Percentiles rank a stretch among this genome's conserved stretches.
Evolutionary conservation across 2,888 invertebrate species (phyloP).

Genomic region (Protonemura montana): DNA sequence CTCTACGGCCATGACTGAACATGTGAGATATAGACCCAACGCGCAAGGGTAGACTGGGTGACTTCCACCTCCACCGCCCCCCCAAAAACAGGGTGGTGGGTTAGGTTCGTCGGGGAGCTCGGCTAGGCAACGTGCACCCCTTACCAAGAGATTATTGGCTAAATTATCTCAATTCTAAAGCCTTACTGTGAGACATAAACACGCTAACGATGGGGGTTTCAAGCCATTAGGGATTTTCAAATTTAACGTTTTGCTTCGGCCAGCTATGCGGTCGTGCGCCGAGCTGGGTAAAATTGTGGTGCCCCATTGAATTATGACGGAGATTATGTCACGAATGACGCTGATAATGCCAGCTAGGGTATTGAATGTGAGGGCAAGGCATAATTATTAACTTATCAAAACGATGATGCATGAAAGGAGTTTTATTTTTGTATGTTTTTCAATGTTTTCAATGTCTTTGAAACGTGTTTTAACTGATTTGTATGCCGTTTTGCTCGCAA

Average conservation of each 20-base stretch:
- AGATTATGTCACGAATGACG: background rate
- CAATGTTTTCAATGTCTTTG: background rate
- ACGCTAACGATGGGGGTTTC: slow-evolving; percentile 14
- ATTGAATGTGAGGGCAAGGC: background rate
- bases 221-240: slow-evolving; percentile 24
- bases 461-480: background rate
- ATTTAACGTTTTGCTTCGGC: background rate
- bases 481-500: background rate
- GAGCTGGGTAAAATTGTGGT: background rate
- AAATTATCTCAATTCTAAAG: slow-evolving; percentile 29
- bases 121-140: background rate
- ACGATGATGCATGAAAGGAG: background rate
- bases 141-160: slow-evolving; percentile 22
- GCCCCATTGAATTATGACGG: background rate
- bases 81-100: background rate
- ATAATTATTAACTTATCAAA: background rate
- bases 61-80: background rate
- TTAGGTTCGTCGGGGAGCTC: background rate
- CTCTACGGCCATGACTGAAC: background rate
- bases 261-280: background rate
- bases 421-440: too few relatives aligned
- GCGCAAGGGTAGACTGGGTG: background rate
- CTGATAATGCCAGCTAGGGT: background rate
- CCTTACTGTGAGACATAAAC: slow-evolving; percentile 14
- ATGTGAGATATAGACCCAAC: background rate